Evolutionary conservation across 1,140 invertebrate species (phyloP).

Genomic region (Helicoverpa zea): DNA sequence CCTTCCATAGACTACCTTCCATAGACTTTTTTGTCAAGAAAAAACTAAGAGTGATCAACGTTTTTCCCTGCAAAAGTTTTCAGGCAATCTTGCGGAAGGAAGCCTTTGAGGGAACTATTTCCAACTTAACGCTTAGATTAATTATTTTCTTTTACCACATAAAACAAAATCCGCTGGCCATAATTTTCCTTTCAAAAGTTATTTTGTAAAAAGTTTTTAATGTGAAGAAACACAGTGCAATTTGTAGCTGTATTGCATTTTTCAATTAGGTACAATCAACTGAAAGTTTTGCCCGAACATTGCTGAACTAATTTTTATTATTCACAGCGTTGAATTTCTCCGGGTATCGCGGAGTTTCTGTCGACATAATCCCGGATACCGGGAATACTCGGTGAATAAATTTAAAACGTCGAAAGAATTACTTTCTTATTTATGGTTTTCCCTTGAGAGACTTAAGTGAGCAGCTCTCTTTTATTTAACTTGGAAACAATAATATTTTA

Average conservation of each 20-base stretch:
- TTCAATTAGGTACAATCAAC: conserved; percentile 1
- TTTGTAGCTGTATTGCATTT: neutral
- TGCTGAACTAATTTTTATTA: conserved; percentile 54
- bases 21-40: conserved; percentile 12
- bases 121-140: conserved; percentile 18
- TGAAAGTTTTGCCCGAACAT: conserved; percentile 9
- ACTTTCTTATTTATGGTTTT: conserved; percentile 31
- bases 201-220: neutral
- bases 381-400: conserved; percentile 56
- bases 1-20: neutral
- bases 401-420: conserved; percentile 52
- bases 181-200: neutral
- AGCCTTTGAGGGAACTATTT: conserved; percentile 28
- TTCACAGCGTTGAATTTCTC: conserved; percentile 57
- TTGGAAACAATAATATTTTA: neutral
- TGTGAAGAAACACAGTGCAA: neutral
- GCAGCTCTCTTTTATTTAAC: conserved; percentile 20
- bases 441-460: conserved; percentile 47
- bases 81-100: conserved; percentile 20
- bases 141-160: conserved; percentile 10
- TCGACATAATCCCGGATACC: conserved; percentile 53
- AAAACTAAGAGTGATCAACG: conserved; percentile 24
- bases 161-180: neutral
- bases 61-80: conserved; percentile 24
- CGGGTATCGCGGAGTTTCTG: conserved; percentile 36